Percentiles rank a stretch among this genome's conserved stretches.
phyloP scores from a whole-genome alignment of 2,797 vertebrate species.

The Glossophaga mutica region DNA sequence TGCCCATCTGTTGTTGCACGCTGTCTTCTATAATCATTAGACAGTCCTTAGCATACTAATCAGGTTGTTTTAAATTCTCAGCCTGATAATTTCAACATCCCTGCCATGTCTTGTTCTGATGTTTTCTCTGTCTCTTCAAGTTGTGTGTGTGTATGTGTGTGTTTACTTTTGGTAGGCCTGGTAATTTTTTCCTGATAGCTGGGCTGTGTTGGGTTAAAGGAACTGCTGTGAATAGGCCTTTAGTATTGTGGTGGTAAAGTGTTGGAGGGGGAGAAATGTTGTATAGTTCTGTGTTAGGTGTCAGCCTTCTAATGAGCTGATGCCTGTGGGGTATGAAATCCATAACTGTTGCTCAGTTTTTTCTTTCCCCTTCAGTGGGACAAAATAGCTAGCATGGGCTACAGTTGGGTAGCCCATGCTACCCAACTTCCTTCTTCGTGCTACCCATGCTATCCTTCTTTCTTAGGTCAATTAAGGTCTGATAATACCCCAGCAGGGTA shows the following conservation, averaged over 20 bases:
- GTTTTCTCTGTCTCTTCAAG: neutral
- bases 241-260: neutral
- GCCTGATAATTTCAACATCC: neutral
- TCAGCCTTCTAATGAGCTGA: neutral
- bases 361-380: neutral
- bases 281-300: neutral
- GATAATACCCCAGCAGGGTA: neutral
- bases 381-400: neutral
- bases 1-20: neutral
- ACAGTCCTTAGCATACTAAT: neutral
- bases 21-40: neutral
- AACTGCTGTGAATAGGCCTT: neutral
- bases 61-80: neutral
- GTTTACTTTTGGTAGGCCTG: neutral
- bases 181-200: neutral
- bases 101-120: neutral
- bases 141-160: neutral
- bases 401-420: too few relatives aligned
- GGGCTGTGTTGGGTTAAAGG: neutral
- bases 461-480: neutral
- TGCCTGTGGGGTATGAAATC: neutral
- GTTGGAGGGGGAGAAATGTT: neutral
- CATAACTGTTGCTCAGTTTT: neutral
- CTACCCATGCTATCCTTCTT: too few relatives aligned
- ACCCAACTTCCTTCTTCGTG: too few relatives aligned